Conservation (phyloP, 1,140 invertebrate species). For the Heliconius nattereri region DNA sequence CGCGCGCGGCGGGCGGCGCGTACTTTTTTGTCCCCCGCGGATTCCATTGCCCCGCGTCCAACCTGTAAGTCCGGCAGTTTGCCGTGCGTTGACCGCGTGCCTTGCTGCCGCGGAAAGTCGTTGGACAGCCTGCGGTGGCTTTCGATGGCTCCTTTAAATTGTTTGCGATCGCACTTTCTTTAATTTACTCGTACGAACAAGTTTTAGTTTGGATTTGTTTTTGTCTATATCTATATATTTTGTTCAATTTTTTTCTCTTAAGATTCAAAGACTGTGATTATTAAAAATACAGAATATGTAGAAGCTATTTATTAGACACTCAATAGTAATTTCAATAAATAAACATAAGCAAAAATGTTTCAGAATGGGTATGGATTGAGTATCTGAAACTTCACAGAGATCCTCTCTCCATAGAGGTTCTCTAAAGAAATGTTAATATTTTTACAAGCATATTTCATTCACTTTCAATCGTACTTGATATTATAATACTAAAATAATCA, state of each 20-base stretch:
- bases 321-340: too few relatives aligned
- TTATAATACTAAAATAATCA: too few relatives aligned
- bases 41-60: conserved; percentile 77
- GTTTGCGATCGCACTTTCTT: conserved; percentile 41
- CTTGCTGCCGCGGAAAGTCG: conserved; percentile 65
- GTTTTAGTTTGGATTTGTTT: background rate
- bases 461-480: too few relatives aligned
- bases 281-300: too few relatives aligned
- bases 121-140: conserved; percentile 66
- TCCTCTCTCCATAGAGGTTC: too few relatives aligned
- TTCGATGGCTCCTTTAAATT: conserved; percentile 62
- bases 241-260: background rate
- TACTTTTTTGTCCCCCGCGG: conserved; percentile 73
- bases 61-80: conserved; percentile 79
- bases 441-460: too few relatives aligned
- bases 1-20: conserved; percentile 56
- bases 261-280: background rate
- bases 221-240: background rate
- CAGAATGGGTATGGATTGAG: too few relatives aligned
- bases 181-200: background rate
- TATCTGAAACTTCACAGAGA: too few relatives aligned
- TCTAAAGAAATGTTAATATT: too few relatives aligned
- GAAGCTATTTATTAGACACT: too few relatives aligned
- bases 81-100: conserved; percentile 74
- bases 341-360: too few relatives aligned